Percentiles rank a stretch among this genome's conserved stretches.
Conservation (phyloP, 35 echinoderm and acorn worm species). For the Eucidaris tribuloides region DNA sequence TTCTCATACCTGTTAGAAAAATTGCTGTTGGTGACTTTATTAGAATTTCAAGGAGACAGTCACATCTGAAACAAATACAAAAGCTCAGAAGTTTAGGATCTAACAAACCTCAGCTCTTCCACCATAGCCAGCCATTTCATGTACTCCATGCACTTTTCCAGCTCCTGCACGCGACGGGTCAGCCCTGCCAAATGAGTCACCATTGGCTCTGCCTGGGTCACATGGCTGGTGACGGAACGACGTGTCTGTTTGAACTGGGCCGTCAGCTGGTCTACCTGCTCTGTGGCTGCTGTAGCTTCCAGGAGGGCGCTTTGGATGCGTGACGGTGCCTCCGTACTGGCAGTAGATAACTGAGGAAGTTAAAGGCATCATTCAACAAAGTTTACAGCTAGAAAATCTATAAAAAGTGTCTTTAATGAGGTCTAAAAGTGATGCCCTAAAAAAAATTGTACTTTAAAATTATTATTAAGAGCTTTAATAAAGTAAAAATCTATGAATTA, state of each 20-base stretch:
- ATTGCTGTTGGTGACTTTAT: too few relatives aligned
- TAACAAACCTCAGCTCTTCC: slow-evolving; percentile 76
- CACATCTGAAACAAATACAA: not conserved
- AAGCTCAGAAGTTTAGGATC: not conserved
- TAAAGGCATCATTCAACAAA: too few relatives aligned
- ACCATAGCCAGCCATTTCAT: slow-evolving; percentile 94
- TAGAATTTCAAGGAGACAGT: not conserved
- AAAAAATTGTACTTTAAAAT: too few relatives aligned
- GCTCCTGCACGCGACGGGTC: slow-evolving; percentile 70
- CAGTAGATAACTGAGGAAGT: slow-evolving; percentile 44
- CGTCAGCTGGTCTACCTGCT: slow-evolving; percentile 18
- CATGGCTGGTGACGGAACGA: slow-evolving; percentile 45
- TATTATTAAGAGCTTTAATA: too few relatives aligned
- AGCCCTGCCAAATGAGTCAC: slow-evolving; percentile 52
- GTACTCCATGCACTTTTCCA: slow-evolving; percentile 93
- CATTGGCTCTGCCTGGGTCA: slow-evolving; percentile 72
- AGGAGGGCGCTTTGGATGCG: slow-evolving; percentile 59
- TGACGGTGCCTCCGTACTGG: slow-evolving; percentile 35
- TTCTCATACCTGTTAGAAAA: too few relatives aligned
- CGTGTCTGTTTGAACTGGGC: slow-evolving; percentile 44
- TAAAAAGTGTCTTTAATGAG: too few relatives aligned
- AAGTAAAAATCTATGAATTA: not conserved
- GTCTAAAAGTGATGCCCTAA: too few relatives aligned
- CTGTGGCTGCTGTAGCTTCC: slow-evolving; percentile 15
- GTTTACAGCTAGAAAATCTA: not conserved